Base-by-base conservation (phyloP, 2,113 vertebrate genomes). In the Lamprologus callipterus region DNA sequence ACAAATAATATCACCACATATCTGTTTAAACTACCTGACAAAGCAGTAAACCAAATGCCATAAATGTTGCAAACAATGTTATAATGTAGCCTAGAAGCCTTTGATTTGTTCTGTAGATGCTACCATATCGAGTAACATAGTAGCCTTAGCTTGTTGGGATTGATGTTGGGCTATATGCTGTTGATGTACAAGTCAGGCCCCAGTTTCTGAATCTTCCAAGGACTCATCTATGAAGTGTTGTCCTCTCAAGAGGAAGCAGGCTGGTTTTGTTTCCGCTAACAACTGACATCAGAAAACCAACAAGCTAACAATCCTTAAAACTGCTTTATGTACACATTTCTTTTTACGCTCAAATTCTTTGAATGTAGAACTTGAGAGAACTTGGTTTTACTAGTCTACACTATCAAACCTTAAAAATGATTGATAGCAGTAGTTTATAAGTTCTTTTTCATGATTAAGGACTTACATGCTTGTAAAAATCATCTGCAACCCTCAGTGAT, bases 311-410 rank as follows among this genome's bases (percentile, higher is more conserved):
- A 75, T 75, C 42, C 16, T 35, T 19, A 63, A 35, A 75, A 75
- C 42, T 0, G 6, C 42, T 49, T 75, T 19, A 4, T 11, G 40
- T 19, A 17, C 23, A 75, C 14, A 0, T 5, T 8, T 73, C 0
- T 17, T 26, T 73, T 73, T 26, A 35, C 0, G 9, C 1, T 63
- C 31, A 63, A 35, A 63, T 2, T 63, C 58, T 63, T 63, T 63
- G 58, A 63, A 5, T 63, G 31, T 63, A n/a, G 31, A 63, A 35
- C 9, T 63, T 63, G 42, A 45, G 13, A 14, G 42, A 35, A 17
- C 58, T 65, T 65, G 31, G 31, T 65, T 65, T 35, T 65, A 65
- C 60, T 65, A 65, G 31, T 35, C 9, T n/a, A 3, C 60, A 0
- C 60, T 2, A 65, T 35, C 60, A 65, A 65, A 65, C 60, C 60